Percentiles rank a stretch among this genome's conserved stretches.
phyloP scores from a whole-genome alignment of 2,888 invertebrate species.

The Thereva nobilitata region DNA sequence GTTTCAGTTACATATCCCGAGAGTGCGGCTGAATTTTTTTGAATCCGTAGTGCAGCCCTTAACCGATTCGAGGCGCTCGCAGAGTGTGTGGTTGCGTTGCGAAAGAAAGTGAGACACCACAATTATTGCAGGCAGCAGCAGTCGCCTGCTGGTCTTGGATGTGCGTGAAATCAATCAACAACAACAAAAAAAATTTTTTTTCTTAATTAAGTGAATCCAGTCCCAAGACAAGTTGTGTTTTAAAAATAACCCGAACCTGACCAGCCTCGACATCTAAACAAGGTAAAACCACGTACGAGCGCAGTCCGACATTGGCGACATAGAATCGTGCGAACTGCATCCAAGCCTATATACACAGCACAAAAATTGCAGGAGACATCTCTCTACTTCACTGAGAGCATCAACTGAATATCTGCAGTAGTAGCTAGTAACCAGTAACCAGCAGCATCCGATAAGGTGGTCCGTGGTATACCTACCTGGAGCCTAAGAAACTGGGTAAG shows the following conservation, averaged over 20 bases:
- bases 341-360: background rate
- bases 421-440: background rate
- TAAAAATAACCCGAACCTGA: slow-evolving; percentile 21
- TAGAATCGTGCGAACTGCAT: slow-evolving; percentile 15
- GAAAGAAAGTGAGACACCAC: slow-evolving; percentile 21
- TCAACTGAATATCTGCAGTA: slow-evolving; percentile 5
- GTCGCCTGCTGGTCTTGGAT: background rate
- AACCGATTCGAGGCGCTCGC: too few relatives aligned
- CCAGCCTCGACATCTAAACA: slow-evolving; percentile 12
- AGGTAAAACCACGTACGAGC: slow-evolving; percentile 17
- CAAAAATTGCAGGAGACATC: slow-evolving; percentile 19
- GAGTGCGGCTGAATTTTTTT: too few relatives aligned
- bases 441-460: slow-evolving; percentile 20
- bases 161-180: slow-evolving; percentile 21
- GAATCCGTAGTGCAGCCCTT: too few relatives aligned
- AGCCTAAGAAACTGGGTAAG: slow-evolving; percentile 31
- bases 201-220: slow-evolving; percentile 12
- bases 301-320: background rate
- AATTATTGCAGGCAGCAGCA: background rate
- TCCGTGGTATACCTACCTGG: background rate
- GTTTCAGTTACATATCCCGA: too few relatives aligned
- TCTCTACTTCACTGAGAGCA: slow-evolving; percentile 3
- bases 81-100: slow-evolving; percentile 1
- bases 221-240: slow-evolving; percentile 13
- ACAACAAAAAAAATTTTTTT: background rate